Percentiles rank a stretch among this genome's conserved stretches.
phyloP scores from a whole-genome alignment of 2,888 invertebrate species.

The Catocala nupta region DNA sequence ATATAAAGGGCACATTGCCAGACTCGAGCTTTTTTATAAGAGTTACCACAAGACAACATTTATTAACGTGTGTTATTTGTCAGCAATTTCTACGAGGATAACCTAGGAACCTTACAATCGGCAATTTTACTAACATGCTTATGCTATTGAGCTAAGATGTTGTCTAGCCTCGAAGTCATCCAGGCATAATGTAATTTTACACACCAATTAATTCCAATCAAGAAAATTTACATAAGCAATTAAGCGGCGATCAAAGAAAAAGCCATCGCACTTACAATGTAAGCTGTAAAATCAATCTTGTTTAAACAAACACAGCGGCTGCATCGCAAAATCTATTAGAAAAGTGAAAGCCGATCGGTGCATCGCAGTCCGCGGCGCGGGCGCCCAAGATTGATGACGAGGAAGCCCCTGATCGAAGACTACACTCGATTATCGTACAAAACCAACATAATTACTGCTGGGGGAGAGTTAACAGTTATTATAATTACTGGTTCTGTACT shows the following conservation, averaged over 20 bases:
- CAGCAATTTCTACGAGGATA: too few species aligned
- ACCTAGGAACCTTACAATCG: too few species aligned
- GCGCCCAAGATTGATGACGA: conserved; percentile 56
- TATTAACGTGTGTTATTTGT: too few species aligned
- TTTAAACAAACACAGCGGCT: conserved; percentile 29
- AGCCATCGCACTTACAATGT: not conserved
- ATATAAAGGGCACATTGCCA: too few species aligned
- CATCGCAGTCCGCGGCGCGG: conserved; percentile 28
- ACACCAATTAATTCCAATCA: too few species aligned
- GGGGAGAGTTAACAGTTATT: conserved; percentile 47
- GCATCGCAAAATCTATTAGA: conserved; percentile 36
- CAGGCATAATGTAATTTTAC: too few species aligned
- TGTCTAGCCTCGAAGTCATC: too few species aligned
- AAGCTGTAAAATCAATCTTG: conserved; percentile 29
- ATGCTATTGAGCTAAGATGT: too few species aligned
- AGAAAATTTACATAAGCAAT: not conserved
- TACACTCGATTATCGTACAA: conserved; percentile 48
- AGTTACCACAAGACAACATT: too few species aligned
- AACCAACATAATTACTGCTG: conserved; percentile 49
- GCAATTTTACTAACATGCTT: too few species aligned
- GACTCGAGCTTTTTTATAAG: too few species aligned
- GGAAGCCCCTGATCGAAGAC: conserved; percentile 56
- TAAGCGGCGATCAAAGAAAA: not conserved
- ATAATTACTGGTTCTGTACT: conserved; percentile 33
- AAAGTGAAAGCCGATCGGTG: conserved; percentile 56